phyloP scores from a whole-genome alignment of 2,888 invertebrate genomes.

The Pammene fasciana region DNA sequence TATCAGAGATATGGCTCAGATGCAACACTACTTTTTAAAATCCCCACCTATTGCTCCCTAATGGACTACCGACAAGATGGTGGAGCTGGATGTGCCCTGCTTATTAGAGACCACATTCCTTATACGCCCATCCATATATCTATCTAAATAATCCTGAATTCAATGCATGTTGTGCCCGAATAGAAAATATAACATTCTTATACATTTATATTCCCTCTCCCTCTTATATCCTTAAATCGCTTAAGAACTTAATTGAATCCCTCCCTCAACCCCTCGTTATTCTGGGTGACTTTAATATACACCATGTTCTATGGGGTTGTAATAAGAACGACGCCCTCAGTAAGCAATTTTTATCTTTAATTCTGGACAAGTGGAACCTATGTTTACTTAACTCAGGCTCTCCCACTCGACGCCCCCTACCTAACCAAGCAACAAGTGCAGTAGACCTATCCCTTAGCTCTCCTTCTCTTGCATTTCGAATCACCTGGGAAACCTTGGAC shows the following conservation, averaged over 20 bases:
- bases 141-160: neutral
- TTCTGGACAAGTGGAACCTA: neutral
- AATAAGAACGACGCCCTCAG: neutral
- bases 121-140: neutral
- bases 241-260: neutral
- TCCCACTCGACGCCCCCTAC: neutral
- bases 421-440: conserved; percentile 5
- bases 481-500: neutral
- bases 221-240: neutral
- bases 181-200: neutral
- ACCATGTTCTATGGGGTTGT: conserved; percentile 6
- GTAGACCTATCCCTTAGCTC: conserved; percentile 3
- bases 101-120: neutral
- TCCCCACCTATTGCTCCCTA: neutral
- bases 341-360: neutral
- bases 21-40: neutral
- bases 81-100: neutral
- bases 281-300: conserved; percentile 10
- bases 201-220: neutral
- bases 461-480: neutral
- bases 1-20: conserved; percentile 3
- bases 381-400: neutral
- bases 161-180: neutral
- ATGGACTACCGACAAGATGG: neutral
- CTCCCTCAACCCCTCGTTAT: neutral